These are phyloP conservation scores for Seriola quinqueradiata DNA, from an alignment of 2,113 vertebrate species.

Conservation along the genomic window DNA sequence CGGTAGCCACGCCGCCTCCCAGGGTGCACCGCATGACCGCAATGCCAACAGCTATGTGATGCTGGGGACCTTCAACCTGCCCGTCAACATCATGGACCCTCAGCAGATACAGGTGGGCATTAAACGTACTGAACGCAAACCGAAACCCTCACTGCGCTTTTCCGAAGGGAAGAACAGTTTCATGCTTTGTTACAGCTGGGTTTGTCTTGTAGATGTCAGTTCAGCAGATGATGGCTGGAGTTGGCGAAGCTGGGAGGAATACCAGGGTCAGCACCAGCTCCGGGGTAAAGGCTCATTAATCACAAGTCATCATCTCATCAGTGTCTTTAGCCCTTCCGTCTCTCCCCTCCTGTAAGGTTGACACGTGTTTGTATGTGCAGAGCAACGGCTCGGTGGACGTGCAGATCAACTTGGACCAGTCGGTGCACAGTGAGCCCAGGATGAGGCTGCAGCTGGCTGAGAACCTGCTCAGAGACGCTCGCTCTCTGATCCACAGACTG, in stretches of 20 bases:
- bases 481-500: slow-evolving; percentile 85
- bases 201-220: slow-evolving; percentile 72
- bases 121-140: neutral
- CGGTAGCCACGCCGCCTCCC: slow-evolving; percentile 78
- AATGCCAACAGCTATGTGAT: slow-evolving; percentile 91
- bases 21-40: slow-evolving; percentile 85
- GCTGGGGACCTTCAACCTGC: slow-evolving; percentile 92
- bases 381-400: slow-evolving; percentile 86
- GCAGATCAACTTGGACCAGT: slow-evolving; percentile 89
- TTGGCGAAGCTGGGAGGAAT: slow-evolving; percentile 78
- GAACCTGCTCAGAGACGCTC: slow-evolving; percentile 88
- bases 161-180: neutral
- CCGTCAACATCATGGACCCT: slow-evolving; percentile 86
- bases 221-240: slow-evolving; percentile 85
- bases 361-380: slow-evolving; percentile 57
- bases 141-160: neutral
- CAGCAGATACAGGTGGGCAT: slow-evolving; percentile 79
- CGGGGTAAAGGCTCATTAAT: slow-evolving; percentile 58
- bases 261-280: slow-evolving; percentile 74
- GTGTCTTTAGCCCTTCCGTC: neutral
- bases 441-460: slow-evolving; percentile 89
- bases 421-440: slow-evolving; percentile 87
- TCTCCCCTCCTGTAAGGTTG: neutral
- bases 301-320: neutral
- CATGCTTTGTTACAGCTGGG: neutral